These are phyloP conservation scores for Alouatta palliata DNA, from an alignment of 2,113 vertebrate species.

Conservation along the genomic window DNA sequence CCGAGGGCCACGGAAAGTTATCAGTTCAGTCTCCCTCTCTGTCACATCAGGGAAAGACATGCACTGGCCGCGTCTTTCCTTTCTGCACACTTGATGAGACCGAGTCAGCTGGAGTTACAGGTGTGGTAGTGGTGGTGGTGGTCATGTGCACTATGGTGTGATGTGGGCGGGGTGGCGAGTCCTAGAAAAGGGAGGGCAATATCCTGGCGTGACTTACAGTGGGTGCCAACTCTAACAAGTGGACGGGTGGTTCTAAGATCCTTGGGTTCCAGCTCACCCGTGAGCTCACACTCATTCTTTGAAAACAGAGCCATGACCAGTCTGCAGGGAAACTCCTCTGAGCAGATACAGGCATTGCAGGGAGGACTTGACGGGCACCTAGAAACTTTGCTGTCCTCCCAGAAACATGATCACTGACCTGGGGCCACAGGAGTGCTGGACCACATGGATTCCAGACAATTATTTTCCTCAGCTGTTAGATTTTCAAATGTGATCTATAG, in stretches of 20 bases:
- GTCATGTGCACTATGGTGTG: rapidly evolving
- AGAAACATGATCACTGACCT: not conserved
- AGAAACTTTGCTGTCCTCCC: not conserved
- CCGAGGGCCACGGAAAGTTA: rapidly evolving
- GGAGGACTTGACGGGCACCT: not conserved
- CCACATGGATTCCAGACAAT: conserved; percentile 59
- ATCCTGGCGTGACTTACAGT: rapidly evolving
- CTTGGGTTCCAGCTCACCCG: not conserved
- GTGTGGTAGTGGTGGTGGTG: not conserved
- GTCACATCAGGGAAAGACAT: rapidly evolving
- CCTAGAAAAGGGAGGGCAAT: not conserved
- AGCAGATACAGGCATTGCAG: rapidly evolving
- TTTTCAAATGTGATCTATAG: conserved; percentile 86
- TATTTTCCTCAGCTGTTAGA: conserved; percentile 78
- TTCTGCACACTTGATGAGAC: rapidly evolving
- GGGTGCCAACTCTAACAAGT: not conserved
- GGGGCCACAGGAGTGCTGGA: conserved; percentile 1
- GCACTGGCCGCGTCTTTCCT: rapidly evolving
- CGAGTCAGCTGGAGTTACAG: not conserved
- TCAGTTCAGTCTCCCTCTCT: rapidly evolving
- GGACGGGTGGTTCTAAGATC: too few species aligned
- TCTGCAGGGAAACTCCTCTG: not conserved
- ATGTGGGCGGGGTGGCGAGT: rapidly evolving
- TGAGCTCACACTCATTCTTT: not conserved
- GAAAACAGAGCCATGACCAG: not conserved